These are phyloP conservation scores for Drosophila pseudoananassae DNA, from an alignment of 1,140 invertebrate species.

Conservation along the genomic window DNA sequence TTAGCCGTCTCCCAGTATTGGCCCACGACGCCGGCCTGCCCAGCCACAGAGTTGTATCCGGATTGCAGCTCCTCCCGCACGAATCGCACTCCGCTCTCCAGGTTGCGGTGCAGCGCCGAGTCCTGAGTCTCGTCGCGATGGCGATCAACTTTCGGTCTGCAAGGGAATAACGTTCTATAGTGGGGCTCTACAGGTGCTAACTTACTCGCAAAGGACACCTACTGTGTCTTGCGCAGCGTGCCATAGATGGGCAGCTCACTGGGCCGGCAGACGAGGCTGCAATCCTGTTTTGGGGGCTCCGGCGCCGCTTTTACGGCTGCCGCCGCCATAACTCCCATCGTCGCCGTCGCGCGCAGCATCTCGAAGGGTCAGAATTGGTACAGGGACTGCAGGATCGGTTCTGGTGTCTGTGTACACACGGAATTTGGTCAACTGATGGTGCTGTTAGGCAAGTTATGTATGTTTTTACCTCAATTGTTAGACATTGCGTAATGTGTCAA, in stretches of 20 bases:
- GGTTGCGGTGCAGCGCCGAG: conserved; percentile 42
- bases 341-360: conserved; percentile 69
- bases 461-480: conserved; percentile 55
- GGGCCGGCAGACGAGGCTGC: conserved; percentile 60
- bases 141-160: conserved; percentile 25
- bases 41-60: conserved; percentile 56
- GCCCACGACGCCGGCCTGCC: conserved; percentile 53
- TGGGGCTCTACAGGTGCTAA: not conserved
- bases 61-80: conserved; percentile 62
- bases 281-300: conserved; percentile 17
- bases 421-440: conserved; percentile 43
- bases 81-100: conserved; percentile 66
- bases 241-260: conserved; percentile 76
- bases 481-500: conserved; percentile 70
- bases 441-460: conserved; percentile 18
- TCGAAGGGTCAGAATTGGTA: conserved; percentile 4
- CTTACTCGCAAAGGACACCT: not conserved
- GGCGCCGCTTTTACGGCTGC: conserved; percentile 44
- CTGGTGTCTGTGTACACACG: conserved; percentile 16
- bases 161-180: not conserved
- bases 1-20: conserved; percentile 67
- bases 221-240: conserved; percentile 48
- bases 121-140: conserved; percentile 28
- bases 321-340: conserved; percentile 59
- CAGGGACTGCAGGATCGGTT: conserved; percentile 4